Base-by-base conservation (phyloP, 2,113 vertebrate genomes). In the Accipiter cooperii region DNA sequence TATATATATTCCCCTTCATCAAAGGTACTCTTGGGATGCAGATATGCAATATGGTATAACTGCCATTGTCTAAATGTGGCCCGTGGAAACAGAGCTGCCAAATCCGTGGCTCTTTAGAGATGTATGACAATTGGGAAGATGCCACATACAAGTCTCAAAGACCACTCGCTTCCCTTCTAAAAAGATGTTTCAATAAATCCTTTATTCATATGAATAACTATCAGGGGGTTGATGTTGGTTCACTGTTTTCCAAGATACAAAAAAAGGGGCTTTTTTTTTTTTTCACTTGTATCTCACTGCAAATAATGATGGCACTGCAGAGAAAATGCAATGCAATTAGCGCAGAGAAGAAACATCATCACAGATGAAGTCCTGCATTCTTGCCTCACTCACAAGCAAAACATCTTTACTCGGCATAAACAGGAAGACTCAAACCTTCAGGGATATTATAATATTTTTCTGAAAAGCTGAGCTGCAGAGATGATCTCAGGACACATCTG, bases 401-500 rank as follows among this genome's bases (percentile, higher is more conserved):
- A 77, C 6, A 18, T 34, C 34, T 85, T 73, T 74, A 89, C n/a
- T 16, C 68, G 17, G 5, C 38, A 69, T 10, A 55, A 93, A 88
- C 0, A 5, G 33, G 22, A 95, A 80, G n/a, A 74, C 17, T 83
- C 15, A 80, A 85, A 63, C 42, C 38, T 80, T 88, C 69, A 74
- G 77, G 40, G 61, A 87, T 54, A 80, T 91, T 76, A 61, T 82
- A 85, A 82, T 86, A 71, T 46, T 90, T 21, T 84, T 90, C 54
- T 90, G 54, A 90, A 66, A n/a, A 89, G 54, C 68, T 78, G 71
- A 94, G 85, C 49, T 80, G 51, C 49, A 80, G 58, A 86, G 58
- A 84, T 75, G 58, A 90, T 88, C 64, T 92, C 75, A 63, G 85
- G 55, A 94, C 93, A 70, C 44, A 96, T 88, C 64, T 92, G 66